Conservation (phyloP, 2,888 invertebrate genomes). For the Mellilla xanthometata region DNA sequence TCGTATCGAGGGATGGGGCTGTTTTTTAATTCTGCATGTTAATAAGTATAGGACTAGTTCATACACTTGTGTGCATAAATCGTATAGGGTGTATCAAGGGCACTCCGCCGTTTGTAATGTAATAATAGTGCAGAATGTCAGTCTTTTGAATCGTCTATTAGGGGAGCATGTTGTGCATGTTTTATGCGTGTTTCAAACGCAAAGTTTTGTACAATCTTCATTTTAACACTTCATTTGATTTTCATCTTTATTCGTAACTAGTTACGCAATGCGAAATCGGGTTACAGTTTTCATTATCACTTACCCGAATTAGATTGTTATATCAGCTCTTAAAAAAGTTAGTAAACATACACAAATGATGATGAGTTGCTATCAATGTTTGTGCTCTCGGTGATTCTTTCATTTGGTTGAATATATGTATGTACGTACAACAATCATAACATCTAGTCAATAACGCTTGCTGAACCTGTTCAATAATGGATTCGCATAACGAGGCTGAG, state of each 20-base stretch:
- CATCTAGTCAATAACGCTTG: slow-evolving; percentile 42
- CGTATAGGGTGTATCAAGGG: slow-evolving; percentile 76
- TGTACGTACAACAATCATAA: no score
- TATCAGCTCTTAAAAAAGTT: no score
- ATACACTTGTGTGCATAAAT: slow-evolving; percentile 75
- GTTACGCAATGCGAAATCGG: neutral
- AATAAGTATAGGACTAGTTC: slow-evolving; percentile 79
- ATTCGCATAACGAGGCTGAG: slow-evolving; percentile 46
- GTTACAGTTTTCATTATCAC: neutral
- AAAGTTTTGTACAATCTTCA: slow-evolving; percentile 9
- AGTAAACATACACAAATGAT: slow-evolving; percentile 12
- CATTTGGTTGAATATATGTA: slow-evolving; percentile 31
- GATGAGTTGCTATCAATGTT: slow-evolving; percentile 14
- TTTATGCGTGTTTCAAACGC: slow-evolving; percentile 23
- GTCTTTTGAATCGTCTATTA: slow-evolving; percentile 45
- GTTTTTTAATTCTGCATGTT: slow-evolving; percentile 77
- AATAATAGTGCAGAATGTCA: slow-evolving; percentile 72
- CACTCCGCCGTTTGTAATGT: slow-evolving; percentile 71
- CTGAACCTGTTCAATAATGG: slow-evolving; percentile 55
- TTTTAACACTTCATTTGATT: slow-evolving; percentile 4
- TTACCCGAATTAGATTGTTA: no score
- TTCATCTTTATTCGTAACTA: neutral
- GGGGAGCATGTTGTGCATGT: slow-evolving; percentile 43
- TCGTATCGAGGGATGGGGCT: slow-evolving; percentile 68
- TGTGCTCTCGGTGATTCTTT: neutral